Evolutionary conservation across 2,113 vertebrate species (phyloP).

Genomic region (Ivindomyrus marchei): DNA sequence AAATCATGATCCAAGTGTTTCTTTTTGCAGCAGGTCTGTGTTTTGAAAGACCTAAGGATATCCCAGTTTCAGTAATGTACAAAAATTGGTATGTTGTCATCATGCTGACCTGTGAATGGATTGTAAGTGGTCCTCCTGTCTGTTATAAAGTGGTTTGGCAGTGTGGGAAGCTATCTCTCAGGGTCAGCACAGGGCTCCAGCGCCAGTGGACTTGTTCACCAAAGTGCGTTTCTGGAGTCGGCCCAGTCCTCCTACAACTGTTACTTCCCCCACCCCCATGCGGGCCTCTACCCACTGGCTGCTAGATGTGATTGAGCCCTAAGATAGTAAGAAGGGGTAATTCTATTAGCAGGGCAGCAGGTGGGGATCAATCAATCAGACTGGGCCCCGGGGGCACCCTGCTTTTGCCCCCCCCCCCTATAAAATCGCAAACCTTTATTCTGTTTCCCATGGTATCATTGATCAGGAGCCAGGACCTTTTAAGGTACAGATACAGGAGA

Average conservation of each 20-base stretch:
- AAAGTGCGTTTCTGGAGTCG: background rate
- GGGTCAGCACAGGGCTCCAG: background rate
- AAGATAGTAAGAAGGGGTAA: conserved; percentile 15
- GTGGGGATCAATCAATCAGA: background rate
- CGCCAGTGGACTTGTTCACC: background rate
- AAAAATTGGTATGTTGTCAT: background rate
- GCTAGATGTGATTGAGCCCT: background rate
- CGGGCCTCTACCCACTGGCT: background rate
- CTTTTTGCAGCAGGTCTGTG: background rate
- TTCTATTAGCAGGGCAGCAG: background rate
- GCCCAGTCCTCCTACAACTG: background rate
- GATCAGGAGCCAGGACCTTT: background rate
- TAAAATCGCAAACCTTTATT: background rate
- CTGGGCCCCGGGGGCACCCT: background rate
- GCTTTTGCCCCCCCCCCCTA: background rate
- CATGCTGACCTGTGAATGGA: background rate
- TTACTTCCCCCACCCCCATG: background rate
- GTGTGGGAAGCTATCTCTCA: background rate
- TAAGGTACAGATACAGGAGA: background rate
- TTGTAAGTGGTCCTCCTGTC: background rate
- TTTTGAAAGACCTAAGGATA: background rate
- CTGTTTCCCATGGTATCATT: background rate
- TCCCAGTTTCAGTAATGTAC: background rate
- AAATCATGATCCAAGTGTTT: background rate
- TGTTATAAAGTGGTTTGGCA: background rate